Conservation (phyloP, 2,797 vertebrate species). For the Kryptopterus vitreolus region DNA sequence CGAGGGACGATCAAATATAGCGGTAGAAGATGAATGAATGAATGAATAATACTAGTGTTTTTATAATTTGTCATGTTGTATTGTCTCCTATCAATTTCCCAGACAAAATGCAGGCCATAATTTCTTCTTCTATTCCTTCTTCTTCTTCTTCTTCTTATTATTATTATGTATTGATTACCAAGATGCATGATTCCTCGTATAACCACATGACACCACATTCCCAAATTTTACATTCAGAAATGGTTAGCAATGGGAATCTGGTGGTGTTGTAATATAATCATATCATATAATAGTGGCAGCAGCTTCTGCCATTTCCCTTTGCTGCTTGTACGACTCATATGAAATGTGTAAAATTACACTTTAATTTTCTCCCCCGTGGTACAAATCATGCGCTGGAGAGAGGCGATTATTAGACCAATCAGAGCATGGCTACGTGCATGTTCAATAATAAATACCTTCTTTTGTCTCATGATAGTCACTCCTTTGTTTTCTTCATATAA, state of each 20-base stretch:
- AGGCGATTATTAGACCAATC: background rate
- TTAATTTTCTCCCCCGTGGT: background rate
- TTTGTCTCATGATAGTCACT: background rate
- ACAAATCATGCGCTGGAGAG: background rate
- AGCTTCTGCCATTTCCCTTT: background rate
- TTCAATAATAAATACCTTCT: slow-evolving; percentile 3
- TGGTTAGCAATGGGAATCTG: background rate
- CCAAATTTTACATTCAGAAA: background rate
- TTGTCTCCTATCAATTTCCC: too few species aligned
- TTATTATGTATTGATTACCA: background rate
- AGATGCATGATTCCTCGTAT: background rate
- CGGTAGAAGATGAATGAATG: too few species aligned
- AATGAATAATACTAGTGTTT: too few species aligned
- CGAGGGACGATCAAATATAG: too few species aligned
- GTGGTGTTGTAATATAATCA: background rate
- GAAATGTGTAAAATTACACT: background rate
- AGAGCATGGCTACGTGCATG: background rate
- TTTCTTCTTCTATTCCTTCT: background rate
- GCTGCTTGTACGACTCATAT: background rate
- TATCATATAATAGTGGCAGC: background rate
- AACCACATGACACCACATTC: background rate
- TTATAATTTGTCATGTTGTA: too few species aligned
- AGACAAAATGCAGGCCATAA: background rate
- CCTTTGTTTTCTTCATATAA: too few species aligned
- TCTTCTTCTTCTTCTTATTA: background rate